Conservation (phyloP, 2,113 vertebrate species). For the Malurus alboscapulatus region DNA sequence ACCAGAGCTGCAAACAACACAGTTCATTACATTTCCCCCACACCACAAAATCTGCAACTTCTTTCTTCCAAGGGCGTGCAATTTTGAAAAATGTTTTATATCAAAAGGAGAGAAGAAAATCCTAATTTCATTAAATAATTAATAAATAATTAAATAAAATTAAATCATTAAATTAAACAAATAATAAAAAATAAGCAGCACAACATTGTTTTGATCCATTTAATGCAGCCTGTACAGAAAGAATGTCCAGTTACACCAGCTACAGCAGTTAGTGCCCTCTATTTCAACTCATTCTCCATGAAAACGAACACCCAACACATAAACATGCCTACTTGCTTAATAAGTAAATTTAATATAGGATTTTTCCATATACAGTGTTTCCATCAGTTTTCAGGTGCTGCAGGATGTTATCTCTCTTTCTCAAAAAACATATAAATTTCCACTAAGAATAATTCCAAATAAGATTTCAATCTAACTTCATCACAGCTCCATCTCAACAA, state of each 20-base stretch:
- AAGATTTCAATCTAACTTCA: neutral
- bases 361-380: neutral
- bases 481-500: neutral
- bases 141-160: neutral
- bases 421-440: neutral
- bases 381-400: neutral
- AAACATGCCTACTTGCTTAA: neutral
- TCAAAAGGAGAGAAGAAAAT: neutral
- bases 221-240: neutral
- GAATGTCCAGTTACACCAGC: neutral
- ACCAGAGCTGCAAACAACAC: neutral
- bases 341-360: neutral
- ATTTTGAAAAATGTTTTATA: neutral
- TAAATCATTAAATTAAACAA: no score
- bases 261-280: neutral
- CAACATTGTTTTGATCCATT: neutral
- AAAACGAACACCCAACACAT: neutral
- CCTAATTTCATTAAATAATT: neutral
- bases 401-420: neutral
- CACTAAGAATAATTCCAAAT: neutral
- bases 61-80: neutral
- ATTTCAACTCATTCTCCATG: neutral
- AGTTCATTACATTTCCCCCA: neutral
- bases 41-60: neutral
- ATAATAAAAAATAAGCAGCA: neutral